These are phyloP conservation scores for Lutjanus erythropterus DNA, from an alignment of 2,113 vertebrate species.

Conservation along the genomic window DNA sequence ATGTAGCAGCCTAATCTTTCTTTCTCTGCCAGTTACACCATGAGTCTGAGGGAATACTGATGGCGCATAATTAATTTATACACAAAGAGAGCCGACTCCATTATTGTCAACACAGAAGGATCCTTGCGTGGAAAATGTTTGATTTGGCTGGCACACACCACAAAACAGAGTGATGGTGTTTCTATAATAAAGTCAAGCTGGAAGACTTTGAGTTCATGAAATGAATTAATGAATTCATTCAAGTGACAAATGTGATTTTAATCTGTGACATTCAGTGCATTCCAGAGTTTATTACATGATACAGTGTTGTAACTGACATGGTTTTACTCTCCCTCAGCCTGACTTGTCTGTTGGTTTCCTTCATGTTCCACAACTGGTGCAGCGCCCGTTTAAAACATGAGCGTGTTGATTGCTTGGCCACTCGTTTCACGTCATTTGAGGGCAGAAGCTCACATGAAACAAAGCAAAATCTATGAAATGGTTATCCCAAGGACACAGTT, in stretches of 20 bases:
- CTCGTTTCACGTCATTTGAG: too few relatives aligned
- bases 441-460: too few relatives aligned
- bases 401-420: too few relatives aligned
- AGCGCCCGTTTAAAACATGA: too few relatives aligned
- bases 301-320: not conserved
- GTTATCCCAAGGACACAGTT: too few relatives aligned
- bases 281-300: not conserved
- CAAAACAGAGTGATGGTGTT: not conserved
- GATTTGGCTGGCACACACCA: conserved; percentile 7
- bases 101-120: conserved; percentile 48
- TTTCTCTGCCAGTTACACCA: conserved; percentile 44
- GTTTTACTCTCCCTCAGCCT: not conserved
- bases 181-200: conserved; percentile 20
- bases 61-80: conserved; percentile 55
- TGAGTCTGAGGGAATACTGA: conserved; percentile 42
- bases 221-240: not conserved
- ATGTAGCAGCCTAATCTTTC: conserved; percentile 27
- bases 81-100: conserved; percentile 42
- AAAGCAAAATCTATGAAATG: too few relatives aligned
- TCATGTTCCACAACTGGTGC: not conserved
- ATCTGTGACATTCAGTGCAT: not conserved
- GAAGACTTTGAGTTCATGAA: not conserved
- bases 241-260: conserved; percentile 9
- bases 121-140: conserved; percentile 24
- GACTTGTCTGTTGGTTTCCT: not conserved